Evolutionary conservation across 2,888 invertebrate genomes (phyloP).

Genomic region (Drosophila kambysellisi): DNA sequence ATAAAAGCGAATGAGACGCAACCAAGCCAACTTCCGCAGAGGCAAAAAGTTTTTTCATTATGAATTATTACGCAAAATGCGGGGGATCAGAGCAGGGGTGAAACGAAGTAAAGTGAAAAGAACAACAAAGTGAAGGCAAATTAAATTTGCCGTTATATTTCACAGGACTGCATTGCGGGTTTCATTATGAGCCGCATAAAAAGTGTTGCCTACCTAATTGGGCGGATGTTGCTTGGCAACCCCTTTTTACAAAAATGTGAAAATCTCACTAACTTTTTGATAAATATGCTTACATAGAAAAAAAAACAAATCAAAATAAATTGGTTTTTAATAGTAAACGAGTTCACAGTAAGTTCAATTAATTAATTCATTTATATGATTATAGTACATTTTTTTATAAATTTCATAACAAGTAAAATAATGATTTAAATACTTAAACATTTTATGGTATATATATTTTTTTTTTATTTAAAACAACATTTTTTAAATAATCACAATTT

Average conservation of each 20-base stretch:
- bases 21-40: conserved; percentile 25
- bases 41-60: conserved; percentile 77
- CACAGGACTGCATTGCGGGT: conserved; percentile 57
- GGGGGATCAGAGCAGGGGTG: background rate
- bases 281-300: background rate
- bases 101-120: background rate
- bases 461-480: background rate
- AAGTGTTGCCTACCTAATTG: conserved; percentile 50
- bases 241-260: background rate
- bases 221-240: background rate
- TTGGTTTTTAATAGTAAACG: background rate
- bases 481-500: background rate
- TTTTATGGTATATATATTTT: background rate
- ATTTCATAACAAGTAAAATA: background rate
- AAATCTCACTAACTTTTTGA: background rate
- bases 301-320: background rate
- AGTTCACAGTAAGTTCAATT: background rate
- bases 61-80: conserved; percentile 74
- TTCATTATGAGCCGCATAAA: conserved; percentile 44
- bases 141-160: conserved; percentile 52
- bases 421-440: background rate
- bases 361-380: background rate
- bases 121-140: conserved; percentile 33
- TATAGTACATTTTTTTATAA: background rate
- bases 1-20: conserved; percentile 37